Evolutionary conservation across 2,797 vertebrate genomes (phyloP).

Genomic region (Rhinella marina): DNA sequence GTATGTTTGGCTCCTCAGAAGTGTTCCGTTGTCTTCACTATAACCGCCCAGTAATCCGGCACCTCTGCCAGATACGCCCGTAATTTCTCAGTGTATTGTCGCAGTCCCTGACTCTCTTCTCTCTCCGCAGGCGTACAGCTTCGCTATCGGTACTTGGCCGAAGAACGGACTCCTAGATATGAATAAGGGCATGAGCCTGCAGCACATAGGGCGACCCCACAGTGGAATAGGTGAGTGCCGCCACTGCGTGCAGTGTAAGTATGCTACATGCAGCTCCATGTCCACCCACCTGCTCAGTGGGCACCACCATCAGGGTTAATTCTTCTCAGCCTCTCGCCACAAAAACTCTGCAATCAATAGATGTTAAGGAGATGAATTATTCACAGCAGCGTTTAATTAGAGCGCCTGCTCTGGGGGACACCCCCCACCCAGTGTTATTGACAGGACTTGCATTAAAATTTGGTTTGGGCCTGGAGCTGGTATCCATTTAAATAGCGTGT

Average conservation of each 20-base stretch:
- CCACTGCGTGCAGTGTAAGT: too few relatives aligned
- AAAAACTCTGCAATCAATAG: conserved; percentile 97
- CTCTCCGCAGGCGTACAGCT: conserved; percentile 80
- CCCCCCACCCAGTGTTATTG: conserved; percentile 93
- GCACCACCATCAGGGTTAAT: conserved; percentile 78
- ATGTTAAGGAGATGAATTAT: conserved; percentile 99
- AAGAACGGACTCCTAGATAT: conserved; percentile 85
- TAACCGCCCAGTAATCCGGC: neutral
- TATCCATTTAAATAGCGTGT: conserved; percentile 63
- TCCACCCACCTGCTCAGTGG: neutral
- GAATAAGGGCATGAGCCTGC: conserved; percentile 83
- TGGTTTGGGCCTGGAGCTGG: conserved; percentile 70
- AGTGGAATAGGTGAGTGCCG: conserved; percentile 82
- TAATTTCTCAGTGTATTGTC: too few relatives aligned
- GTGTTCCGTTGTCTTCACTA: too few relatives aligned
- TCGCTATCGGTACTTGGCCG: conserved; percentile 84
- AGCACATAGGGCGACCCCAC: conserved; percentile 85
- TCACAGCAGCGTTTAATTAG: conserved; percentile 99
- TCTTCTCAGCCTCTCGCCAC: conserved; percentile 90
- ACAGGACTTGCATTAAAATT: conserved; percentile 81
- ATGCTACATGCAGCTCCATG: neutral
- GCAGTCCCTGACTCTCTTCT: neutral
- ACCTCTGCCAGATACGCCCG: too few relatives aligned
- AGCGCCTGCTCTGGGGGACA: conserved; percentile 95
- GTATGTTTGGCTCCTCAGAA: too few relatives aligned